Percentiles rank a stretch among this genome's conserved stretches.
Evolutionary conservation across 2,888 invertebrate species (phyloP).

Genomic region (Pyralis farinalis): DNA sequence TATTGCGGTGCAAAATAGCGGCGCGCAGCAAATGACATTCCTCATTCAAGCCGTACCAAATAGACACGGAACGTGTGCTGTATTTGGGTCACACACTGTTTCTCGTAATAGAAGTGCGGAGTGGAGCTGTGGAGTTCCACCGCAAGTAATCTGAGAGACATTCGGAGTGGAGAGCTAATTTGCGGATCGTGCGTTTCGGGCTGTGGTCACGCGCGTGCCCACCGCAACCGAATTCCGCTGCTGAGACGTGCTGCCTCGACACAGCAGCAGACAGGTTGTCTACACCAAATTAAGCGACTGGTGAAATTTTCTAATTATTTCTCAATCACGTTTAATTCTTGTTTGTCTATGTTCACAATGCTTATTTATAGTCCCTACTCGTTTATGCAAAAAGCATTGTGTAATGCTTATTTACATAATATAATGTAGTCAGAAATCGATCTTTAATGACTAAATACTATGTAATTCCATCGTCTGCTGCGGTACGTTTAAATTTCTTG

Average conservation of each 20-base stretch:
- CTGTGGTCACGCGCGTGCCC: conserved; percentile 61
- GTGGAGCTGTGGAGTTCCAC: conserved; percentile 53
- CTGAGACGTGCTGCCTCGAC: conserved; percentile 33
- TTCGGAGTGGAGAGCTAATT: conserved; percentile 64
- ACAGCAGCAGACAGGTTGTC: conserved; percentile 11
- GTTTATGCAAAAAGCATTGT: too few relatives aligned
- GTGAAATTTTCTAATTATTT: too few relatives aligned
- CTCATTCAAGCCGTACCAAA: conserved; percentile 58
- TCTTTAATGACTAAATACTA: too few relatives aligned
- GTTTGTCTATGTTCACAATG: too few relatives aligned
- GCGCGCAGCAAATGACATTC: conserved; percentile 63
- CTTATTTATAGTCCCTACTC: too few relatives aligned
- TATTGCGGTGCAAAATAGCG: conserved; percentile 65
- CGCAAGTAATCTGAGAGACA: conserved; percentile 64
- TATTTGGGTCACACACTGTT: conserved; percentile 72
- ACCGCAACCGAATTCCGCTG: conserved; percentile 61
- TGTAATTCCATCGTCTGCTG: too few relatives aligned
- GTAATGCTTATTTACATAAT: too few relatives aligned
- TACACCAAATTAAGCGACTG: conserved; percentile 2
- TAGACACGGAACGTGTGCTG: conserved; percentile 44
- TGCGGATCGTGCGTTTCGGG: conserved; percentile 62
- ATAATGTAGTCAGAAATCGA: too few relatives aligned
- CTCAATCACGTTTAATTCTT: too few relatives aligned
- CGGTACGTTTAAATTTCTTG: conserved; percentile 6
- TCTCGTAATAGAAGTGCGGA: conserved; percentile 57